Conservation (phyloP, 2,797 vertebrate genomes). For the Oophaga sylvatica region DNA sequence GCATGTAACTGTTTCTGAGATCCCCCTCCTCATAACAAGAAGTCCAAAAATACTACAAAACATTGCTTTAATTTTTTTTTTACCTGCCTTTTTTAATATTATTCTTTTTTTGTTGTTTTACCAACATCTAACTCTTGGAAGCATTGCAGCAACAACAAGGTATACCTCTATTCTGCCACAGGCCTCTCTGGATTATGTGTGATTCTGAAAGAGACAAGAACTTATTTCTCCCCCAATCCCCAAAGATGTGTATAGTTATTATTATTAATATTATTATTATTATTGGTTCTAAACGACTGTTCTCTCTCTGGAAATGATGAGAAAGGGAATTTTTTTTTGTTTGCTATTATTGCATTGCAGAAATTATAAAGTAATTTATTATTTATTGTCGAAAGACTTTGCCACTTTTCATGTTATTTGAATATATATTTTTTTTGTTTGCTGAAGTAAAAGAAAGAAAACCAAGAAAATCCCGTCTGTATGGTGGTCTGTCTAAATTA, state of each 20-base stretch:
- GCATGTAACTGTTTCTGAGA: slow-evolving; percentile 73
- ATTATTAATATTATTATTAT: slow-evolving; percentile 58
- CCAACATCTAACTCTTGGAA: slow-evolving; percentile 83
- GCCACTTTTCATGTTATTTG: slow-evolving; percentile 94
- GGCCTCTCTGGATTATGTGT: slow-evolving; percentile 90
- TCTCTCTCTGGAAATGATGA: slow-evolving; percentile 79
- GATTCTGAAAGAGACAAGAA: slow-evolving; percentile 82
- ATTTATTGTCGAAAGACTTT: slow-evolving; percentile 97
- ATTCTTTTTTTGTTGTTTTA: slow-evolving; percentile 75
- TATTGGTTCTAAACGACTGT: slow-evolving; percentile 78
- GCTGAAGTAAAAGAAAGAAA: slow-evolving; percentile 84
- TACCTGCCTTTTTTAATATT: slow-evolving; percentile 75
- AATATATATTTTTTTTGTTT: slow-evolving; percentile 82
- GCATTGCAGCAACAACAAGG: slow-evolving; percentile 98
- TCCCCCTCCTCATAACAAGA: slow-evolving; percentile 41
- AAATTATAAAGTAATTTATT: slow-evolving; percentile 94
- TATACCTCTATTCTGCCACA: slow-evolving; percentile 97
- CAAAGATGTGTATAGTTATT: slow-evolving; percentile 94
- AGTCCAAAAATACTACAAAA: slow-evolving; percentile 56
- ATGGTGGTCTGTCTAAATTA: slow-evolving; percentile 86
- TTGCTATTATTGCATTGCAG: slow-evolving; percentile 90
- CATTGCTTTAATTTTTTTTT: slow-evolving; percentile 73
- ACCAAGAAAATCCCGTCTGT: slow-evolving; percentile 68
- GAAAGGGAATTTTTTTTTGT: slow-evolving; percentile 76
- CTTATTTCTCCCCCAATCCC: slow-evolving; percentile 74